Evolutionary conservation across 2,113 vertebrate species (phyloP), one percentile per base, ranked within the genome.

Genomic region (Drymodes brunneopygia): DNA sequence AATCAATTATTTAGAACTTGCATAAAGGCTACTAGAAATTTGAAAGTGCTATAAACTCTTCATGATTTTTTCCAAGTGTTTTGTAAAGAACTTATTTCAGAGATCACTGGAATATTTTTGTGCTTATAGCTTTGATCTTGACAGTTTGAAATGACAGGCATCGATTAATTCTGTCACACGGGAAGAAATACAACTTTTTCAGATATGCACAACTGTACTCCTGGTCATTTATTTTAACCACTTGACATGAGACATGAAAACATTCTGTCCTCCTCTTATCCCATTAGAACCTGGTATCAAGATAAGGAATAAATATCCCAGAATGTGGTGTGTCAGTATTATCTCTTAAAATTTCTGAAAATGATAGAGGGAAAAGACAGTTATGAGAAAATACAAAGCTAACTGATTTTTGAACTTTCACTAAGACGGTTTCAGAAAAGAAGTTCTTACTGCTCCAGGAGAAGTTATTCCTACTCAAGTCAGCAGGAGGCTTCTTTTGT

Each of bases 281-380:
- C 12, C 38, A 27, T 19, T 1, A 54, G 22, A 84, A 70, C n/a
- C 9, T 53, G 15, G 4, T 22, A 60, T n/a, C 62, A 72, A 85
- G 15, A 25, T 23, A 79, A 11, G 21, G 53, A 75, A 71, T 20
- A 48, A 67, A 60, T 53, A 74, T 29, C 31, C 56, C 24, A 64
- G 8, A 62, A 81, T 16, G 38, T 5, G 5, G 11, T 56, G 38
- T 70, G 31, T 24, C 11, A 7, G 40, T 54, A 33, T 10, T 60
- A 50, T 12, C 18, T 33, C 22, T 44, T 28, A 56, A 69, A 4
- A 20, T 50, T 67, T 71, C n/a, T 72, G 19, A 56, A 85, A 82
- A 42, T 21, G 54, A 51, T 2, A 8, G 4, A 10, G 4, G 4
- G 5, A 9, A 28, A 64, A 57, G 6, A 40, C 0, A 45, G 16